A percentile compares a stretch with the other conserved stretches of the same genome.
Evolutionary conservation across 2,113 vertebrate species (phyloP).

Genomic region (Apteryx owenii): DNA sequence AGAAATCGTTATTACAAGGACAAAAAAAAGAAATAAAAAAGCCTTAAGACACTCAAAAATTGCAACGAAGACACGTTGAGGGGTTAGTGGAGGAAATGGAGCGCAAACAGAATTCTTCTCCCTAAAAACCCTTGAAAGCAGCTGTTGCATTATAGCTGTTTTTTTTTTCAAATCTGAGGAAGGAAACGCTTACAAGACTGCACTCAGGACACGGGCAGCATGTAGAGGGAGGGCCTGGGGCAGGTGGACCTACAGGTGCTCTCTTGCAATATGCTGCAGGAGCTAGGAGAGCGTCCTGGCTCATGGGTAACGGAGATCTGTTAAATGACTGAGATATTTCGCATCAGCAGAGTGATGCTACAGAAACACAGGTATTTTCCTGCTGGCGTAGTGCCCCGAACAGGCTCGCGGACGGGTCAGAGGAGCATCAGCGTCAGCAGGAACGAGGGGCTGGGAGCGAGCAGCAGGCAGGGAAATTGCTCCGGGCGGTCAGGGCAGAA

Average conservation of each 20-base stretch:
- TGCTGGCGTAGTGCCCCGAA: neutral
- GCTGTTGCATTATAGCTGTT: neutral
- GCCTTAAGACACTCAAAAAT: neutral
- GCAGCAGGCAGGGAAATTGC: neutral
- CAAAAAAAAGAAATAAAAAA: neutral
- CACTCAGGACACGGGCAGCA: neutral
- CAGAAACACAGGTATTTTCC: neutral
- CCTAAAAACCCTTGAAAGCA: neutral
- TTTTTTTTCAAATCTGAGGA: neutral
- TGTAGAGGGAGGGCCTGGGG: neutral
- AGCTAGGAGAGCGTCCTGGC: neutral
- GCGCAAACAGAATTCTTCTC: neutral
- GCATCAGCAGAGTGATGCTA: neutral
- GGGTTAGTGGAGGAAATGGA: neutral
- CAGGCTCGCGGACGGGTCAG: neutral
- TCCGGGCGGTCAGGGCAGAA: neutral
- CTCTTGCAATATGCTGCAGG: neutral
- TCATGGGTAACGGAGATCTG: neutral
- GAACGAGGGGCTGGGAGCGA: neutral
- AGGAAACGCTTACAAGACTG: neutral
- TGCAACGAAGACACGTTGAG: neutral
- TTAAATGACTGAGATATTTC: neutral
- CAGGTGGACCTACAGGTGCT: neutral
- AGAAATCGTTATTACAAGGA: neutral
- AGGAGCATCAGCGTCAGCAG: neutral